Evolutionary conservation across 2,888 invertebrate species (phyloP), one percentile per base, ranked within the genome.

Genomic region (Marronus borbonicus): DNA sequence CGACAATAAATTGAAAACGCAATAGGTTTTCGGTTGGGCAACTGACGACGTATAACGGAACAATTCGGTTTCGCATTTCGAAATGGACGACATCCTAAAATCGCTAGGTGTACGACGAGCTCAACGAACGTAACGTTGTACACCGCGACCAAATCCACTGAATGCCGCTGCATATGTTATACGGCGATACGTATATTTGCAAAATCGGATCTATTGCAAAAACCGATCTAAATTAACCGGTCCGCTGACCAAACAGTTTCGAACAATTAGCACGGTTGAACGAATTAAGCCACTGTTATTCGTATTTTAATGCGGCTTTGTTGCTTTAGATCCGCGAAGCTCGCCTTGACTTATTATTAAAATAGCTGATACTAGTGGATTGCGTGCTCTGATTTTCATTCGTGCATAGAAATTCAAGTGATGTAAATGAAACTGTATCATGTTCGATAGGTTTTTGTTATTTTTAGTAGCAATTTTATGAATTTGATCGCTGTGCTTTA

Each of bases 231-330:
- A 81, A 83, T 83, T 81, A 82, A 76, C 79, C 81, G 82, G 81
- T 78, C 80, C 80, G 79, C 74, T 80, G 82, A 76, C 80, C 81
- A 83, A 83, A 83, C 83, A 81, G 81, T 83, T 83, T 83, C 82
- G 81, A 81, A 81, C 83, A 82, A 83, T 83, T 83, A 83, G 81
- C 80, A 80, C 79, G 82, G 79, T 68, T 79, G 79, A 80, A 80
- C 80, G 79, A 78, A 80, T 79, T 82, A 79, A 82, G 82, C 81
- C 76, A 78, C 78, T 80, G 79, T 79, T 81, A 76, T 80, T 77
- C 81, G 81, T 82, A 82, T 83, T 83, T 83, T 83, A 82, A 82
- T 81, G 80, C 80, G 78, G 80, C 80, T 77, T 82, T 81, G 78
- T 77, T 79, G 76, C 74, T 78, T 55, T 44, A 44, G 20, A 66